Evolutionary conservation across 2,797 vertebrate species (phyloP), one percentile per base, ranked within the genome.

Genomic region (Oreonectes daqikongensis): DNA sequence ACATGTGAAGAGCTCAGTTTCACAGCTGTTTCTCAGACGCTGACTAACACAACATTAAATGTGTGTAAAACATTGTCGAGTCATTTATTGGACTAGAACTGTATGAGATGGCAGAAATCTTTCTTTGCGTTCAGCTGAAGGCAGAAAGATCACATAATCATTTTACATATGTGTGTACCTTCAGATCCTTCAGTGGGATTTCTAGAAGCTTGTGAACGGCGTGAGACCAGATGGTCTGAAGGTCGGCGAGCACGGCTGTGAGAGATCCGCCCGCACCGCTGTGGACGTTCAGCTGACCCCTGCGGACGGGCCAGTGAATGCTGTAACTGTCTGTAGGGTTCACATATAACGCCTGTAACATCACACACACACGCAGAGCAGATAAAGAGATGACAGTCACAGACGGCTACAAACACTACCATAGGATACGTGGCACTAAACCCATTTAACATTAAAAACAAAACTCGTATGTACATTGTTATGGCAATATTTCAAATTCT

Each of bases 161-260:
- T 35, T 7, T 35, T 35, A 35, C 1, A 35, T 35, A 35, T 44
- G 42, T 46, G 17, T 9, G 18, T 20, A 99, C 98, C 96, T 99
- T 99, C 24, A 99, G 87, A 89, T 99, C 98, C 91, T 96, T 98
- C 67, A 97, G 81, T 1, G 96, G 94, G 81, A 99, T 97, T 89
- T 99, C 97, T 82, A 99, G 90, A 14, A 95, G 94, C 59, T 98
- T 98, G 80, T 98, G 96, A 87, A 99, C 93, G 63, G 95, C 90
- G 26, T 97, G 88, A 75, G 94, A 94, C 98, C 97, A 99, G 89
- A 99, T 97, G 0, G 93, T 90, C 90, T 99, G 96, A 42, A 99
- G 93, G 85, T 99, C 95, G 17, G 94, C 91, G 79, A 99, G 86
- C 0, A 97, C 92, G 1, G 95, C 95, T 0, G 93, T 95, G 72